These are phyloP conservation scores for Bradysia coprophila DNA, from an alignment of 1,140 invertebrate genomes.

Conservation along the genomic window DNA sequence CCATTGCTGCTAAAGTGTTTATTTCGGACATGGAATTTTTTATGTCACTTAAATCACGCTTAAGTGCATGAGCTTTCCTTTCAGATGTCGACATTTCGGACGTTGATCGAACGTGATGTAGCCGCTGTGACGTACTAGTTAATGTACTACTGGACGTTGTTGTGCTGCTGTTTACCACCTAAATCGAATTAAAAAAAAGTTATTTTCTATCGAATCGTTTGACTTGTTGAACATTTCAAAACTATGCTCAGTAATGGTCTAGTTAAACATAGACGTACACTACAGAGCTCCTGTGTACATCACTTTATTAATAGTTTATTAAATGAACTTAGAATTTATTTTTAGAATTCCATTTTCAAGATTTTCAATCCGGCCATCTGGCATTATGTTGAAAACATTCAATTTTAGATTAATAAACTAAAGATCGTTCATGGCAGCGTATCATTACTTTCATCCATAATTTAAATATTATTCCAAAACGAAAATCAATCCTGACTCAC, in stretches of 20 bases:
- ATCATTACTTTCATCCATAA: no score
- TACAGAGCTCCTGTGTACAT: not conserved
- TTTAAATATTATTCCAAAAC: not conserved
- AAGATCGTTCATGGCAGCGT: no score
- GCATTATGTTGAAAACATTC: no score
- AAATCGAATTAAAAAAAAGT: not conserved
- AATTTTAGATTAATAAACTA: no score
- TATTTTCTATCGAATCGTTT: not conserved
- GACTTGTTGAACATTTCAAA: not conserved
- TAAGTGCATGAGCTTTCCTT: slow-evolving; percentile 46
- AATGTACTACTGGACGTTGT: slow-evolving; percentile 20
- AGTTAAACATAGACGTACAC: not conserved
- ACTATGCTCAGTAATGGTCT: not conserved
- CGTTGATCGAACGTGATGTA: slow-evolving; percentile 24
- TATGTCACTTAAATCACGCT: slow-evolving; percentile 53
- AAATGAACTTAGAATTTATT: slow-evolving; percentile 1
- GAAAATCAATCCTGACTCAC: slow-evolving; percentile 9
- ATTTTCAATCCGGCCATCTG: no score
- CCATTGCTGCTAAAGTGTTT: slow-evolving; percentile 14
- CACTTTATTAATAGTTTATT: not conserved
- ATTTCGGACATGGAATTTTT: slow-evolving; percentile 62
- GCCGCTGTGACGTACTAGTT: slow-evolving; percentile 28
- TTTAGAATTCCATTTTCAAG: slow-evolving; percentile 1
- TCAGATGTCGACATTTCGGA: slow-evolving; percentile 33
- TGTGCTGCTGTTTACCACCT: slow-evolving; percentile 20